Conservation (phyloP, 2,888 invertebrate species). For the Caenorhabditis parvicauda region DNA sequence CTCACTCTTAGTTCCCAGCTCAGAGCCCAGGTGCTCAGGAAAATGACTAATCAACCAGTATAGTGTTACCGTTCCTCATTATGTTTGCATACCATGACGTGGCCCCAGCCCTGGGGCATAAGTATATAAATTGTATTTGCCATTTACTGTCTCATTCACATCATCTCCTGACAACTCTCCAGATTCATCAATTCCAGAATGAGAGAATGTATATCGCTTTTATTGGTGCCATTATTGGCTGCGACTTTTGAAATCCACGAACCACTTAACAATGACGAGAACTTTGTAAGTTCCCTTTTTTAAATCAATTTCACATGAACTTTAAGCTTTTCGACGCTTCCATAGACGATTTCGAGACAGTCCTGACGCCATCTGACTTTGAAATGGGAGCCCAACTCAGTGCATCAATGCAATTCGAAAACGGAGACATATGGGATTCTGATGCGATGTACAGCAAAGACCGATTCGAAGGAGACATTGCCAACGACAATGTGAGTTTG, state of each 20-base stretch:
- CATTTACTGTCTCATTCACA: no score
- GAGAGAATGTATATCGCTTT: conserved; percentile 6
- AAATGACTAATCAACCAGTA: no score
- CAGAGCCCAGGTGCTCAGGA: no score
- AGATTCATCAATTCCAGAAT: no score
- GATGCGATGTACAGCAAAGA: conserved; percentile 59
- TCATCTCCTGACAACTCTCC: no score
- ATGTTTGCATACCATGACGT: no score
- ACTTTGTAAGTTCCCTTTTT: conserved; percentile 16
- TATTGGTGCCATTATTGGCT: conserved; percentile 5
- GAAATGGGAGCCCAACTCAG: conserved; percentile 43
- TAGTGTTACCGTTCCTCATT: no score
- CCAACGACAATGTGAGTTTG: conserved; percentile 52
- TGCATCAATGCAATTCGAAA: conserved; percentile 32
- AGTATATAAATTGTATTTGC: no score
- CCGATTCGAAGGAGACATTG: conserved; percentile 61
- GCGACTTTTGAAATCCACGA: conserved; percentile 11
- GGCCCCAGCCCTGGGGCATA: no score
- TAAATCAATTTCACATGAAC: neutral
- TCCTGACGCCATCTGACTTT: conserved; percentile 57
- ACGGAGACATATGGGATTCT: conserved; percentile 53
- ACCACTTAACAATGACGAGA: conserved; percentile 25
- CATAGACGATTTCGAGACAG: conserved; percentile 59
- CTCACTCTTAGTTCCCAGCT: no score
- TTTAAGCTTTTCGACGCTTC: conserved; percentile 31